Base-by-base conservation (phyloP, 2,113 vertebrate species). In the Eolophus roseicapilla region DNA sequence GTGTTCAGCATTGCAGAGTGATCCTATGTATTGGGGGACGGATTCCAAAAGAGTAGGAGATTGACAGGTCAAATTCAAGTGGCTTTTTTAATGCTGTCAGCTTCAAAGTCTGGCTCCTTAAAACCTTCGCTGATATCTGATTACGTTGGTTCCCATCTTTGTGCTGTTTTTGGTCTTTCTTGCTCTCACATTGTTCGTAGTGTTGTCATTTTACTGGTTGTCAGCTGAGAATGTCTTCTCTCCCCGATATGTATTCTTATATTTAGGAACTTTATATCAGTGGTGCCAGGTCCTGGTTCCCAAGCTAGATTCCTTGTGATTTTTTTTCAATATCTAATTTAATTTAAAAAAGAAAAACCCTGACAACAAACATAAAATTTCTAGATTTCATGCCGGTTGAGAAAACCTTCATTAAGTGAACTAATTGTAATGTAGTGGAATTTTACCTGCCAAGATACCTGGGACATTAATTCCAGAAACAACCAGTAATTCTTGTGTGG, bases 1-100 rank as follows among this genome's bases (percentile, higher is more conserved):
- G 81, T 82, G 83, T 92, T 96, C 82, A n/a, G 95, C 82, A 74
- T 90, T 81, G 83, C 39, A 86, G 84, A 90, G 88, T 50, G 35
- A 70, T 90, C 62, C 50, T 90, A 71, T 92, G 41, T 95, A 53
- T 27, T 95, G 69, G 77, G 64, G 50, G 44, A 80, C n/a, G 90
- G 71, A 86, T 88, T 93, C 47, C 31, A 65, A 95, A 94, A 92
- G 50, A 88, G 47, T 35, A 62, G 14, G 44, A 90, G 65, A 53
- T 77, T 87, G 88, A 86, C 60, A 94, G 85, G 55, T 97, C 41
- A 94, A 86, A 77, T 82, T 70, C 16, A 39, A 39, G 25, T 35
- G 83, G 50, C 53, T 75, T 96, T 91, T 95, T 60, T 25, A 82
- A 81, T 65, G 35, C 33, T 83, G 33, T 83, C 35, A 82, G 39